A percentile compares a stretch with the other conserved stretches of the same genome.
Conservation (phyloP, 2,113 vertebrate species). For the Takifugu bimaculatus region DNA sequence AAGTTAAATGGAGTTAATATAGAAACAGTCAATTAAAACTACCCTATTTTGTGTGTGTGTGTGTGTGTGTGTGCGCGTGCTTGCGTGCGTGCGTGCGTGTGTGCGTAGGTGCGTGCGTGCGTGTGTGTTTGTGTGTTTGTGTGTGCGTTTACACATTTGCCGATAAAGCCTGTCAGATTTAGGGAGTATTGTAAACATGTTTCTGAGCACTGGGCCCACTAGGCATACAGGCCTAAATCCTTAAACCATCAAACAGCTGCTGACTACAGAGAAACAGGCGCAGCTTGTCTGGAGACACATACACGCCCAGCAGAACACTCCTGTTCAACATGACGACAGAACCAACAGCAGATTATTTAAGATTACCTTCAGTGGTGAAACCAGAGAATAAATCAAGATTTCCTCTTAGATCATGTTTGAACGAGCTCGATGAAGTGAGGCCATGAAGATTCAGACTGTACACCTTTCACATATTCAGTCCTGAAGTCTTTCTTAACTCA, state of each 20-base stretch:
- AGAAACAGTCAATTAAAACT: not conserved
- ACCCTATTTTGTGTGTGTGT: not conserved
- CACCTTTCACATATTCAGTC: too few relatives aligned
- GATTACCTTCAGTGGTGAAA: not conserved
- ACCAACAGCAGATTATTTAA: conserved; percentile 45
- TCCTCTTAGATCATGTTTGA: too few relatives aligned
- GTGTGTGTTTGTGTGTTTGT: conserved; percentile 7
- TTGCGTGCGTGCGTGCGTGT: conserved; percentile 1
- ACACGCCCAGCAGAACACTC: conserved; percentile 57
- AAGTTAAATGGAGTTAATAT: not conserved
- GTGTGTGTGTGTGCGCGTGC: not conserved
- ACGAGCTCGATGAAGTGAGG: too few relatives aligned
- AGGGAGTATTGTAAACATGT: conserved; percentile 59
- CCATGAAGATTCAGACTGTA: too few relatives aligned
- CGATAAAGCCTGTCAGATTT: conserved; percentile 56
- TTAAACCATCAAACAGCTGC: conserved; percentile 65
- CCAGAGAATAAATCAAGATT: too few relatives aligned
- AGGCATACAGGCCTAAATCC: conserved; percentile 52
- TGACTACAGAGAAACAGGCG: conserved; percentile 32
- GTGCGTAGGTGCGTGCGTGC: conserved; percentile 2
- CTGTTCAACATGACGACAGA: conserved; percentile 43
- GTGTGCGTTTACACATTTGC: conserved; percentile 60
- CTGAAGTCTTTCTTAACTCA: too few relatives aligned
- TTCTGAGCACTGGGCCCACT: conserved; percentile 54
- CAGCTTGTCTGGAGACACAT: conserved; percentile 50